Evolutionary conservation across 2,113 vertebrate genomes (phyloP), one percentile per base, ranked within the genome.

Genomic region (Calypte anna): DNA sequence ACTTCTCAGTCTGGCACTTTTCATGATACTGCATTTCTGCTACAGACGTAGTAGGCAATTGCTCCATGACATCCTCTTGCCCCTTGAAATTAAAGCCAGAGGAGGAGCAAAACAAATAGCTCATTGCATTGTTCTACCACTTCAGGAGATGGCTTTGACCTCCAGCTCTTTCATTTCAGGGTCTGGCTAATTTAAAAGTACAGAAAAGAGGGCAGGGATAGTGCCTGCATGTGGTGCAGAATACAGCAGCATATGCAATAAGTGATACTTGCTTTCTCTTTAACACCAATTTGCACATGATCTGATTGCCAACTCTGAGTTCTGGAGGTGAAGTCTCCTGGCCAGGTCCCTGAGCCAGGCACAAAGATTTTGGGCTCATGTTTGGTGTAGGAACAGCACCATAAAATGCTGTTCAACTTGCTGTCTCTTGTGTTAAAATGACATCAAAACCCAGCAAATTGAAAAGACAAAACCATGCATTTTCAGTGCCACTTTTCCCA

Each of bases 361-460:
- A 74, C 30, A 36, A n/a, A 79, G 44, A 38, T 28, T 51, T 55
- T n/a, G 21, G 69, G 6, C 53, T 92, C 51, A 12, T 9, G 6
- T 83, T 68, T 76, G 11, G 30, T 70, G 27, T 66, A 86, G 80
- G 27, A 74, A 51, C n/a, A 89, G 22, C 50, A 66, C 23, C 59
- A 54, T 36, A 81, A 88, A 91, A 66, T 28, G 15, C 13, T 81
- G 33, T 66, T 93, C 54, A 57, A 66, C 25, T 8, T 53, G 59
- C 61, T 86, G 57, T 72, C 50, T 67, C 38, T 78, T 1, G 1
- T 53, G 75, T 68, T 86, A 83, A 91, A 93, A 70, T 19, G 8
- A 53, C 31, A 84, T 72, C 74, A 93, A 92, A 96, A 86, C 10
- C 59, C 76, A 82, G 58, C 33, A 88, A 86, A 90, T 20, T 74